These are phyloP conservation scores for Poicephalus gulielmi DNA, from an alignment of 2,113 vertebrate genomes.

Conservation along the genomic window DNA sequence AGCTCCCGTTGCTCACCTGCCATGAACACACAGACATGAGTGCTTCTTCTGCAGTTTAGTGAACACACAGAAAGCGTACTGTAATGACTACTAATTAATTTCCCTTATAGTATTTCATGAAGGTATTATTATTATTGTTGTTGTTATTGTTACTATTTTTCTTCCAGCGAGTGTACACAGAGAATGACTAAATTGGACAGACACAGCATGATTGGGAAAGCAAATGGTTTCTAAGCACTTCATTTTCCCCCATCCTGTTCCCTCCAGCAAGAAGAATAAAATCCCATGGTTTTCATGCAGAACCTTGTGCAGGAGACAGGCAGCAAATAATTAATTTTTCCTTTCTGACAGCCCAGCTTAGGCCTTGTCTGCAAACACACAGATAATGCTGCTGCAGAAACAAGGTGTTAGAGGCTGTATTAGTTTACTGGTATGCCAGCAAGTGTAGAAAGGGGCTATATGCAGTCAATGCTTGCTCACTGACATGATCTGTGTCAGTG, in stretches of 20 bases:
- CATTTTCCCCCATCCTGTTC: background rate
- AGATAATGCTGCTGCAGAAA: background rate
- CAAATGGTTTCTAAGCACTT: conserved; percentile 5
- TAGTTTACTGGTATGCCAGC: background rate
- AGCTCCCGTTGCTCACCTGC: conserved; percentile 1
- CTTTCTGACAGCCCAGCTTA: background rate
- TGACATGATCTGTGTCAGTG: background rate
- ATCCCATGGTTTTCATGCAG: background rate
- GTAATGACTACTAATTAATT: conserved; percentile 34
- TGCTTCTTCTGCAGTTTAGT: background rate
- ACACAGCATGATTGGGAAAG: background rate
- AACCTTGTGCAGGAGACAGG: background rate
- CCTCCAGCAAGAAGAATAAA: conserved; percentile 11
- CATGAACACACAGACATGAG: background rate
- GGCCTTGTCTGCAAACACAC: background rate
- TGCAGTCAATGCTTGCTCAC: rapidly evolving
- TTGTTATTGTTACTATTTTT: conserved; percentile 13
- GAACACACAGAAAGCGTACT: background rate
- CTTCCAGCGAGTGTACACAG: background rate
- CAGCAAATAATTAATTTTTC: background rate
- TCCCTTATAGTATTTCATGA: conserved; percentile 11
- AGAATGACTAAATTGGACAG: conserved; percentile 12
- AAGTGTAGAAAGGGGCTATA: background rate
- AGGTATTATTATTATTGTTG: background rate
- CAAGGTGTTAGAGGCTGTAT: background rate